These are phyloP conservation scores for Alouatta palliata DNA, from an alignment of 2,113 vertebrate species.

Conservation along the genomic window DNA sequence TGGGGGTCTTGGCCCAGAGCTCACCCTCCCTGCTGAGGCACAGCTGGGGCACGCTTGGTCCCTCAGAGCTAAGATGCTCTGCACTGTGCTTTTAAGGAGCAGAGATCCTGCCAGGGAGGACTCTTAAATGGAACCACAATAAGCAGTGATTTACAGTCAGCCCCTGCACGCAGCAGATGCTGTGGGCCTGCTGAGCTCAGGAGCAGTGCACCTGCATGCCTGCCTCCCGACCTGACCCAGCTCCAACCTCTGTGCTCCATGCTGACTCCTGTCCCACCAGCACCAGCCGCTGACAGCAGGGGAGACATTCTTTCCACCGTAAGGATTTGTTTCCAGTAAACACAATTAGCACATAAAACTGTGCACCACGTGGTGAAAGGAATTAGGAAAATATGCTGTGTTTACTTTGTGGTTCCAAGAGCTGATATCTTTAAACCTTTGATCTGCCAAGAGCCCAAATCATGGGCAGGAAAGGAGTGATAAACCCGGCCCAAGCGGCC, in stretches of 20 bases:
- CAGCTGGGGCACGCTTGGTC: neutral
- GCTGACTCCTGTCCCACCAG: neutral
- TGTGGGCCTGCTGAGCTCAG: neutral
- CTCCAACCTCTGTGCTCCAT: neutral
- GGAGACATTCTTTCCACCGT: conserved; percentile 5
- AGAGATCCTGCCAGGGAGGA: neutral
- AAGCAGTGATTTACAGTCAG: neutral
- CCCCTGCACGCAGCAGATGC: neutral
- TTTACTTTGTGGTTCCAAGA: neutral
- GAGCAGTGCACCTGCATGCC: neutral
- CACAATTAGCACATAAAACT: neutral
- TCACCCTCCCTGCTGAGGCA: neutral
- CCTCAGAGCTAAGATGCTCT: neutral
- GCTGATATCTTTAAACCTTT: neutral
- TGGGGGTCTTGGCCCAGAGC: neutral
- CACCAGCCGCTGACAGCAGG: neutral
- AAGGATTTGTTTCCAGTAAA: conserved; percentile 27
- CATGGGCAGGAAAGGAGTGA: neutral
- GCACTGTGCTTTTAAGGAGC: neutral
- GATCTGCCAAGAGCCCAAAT: neutral
- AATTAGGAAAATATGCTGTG: neutral
- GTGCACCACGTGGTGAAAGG: neutral
- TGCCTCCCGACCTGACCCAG: neutral
- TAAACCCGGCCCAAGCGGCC: rapidly evolving
- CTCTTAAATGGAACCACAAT: neutral